phyloP scores from a whole-genome alignment of 2,113 vertebrate genomes.

The Lasiurus borealis region DNA sequence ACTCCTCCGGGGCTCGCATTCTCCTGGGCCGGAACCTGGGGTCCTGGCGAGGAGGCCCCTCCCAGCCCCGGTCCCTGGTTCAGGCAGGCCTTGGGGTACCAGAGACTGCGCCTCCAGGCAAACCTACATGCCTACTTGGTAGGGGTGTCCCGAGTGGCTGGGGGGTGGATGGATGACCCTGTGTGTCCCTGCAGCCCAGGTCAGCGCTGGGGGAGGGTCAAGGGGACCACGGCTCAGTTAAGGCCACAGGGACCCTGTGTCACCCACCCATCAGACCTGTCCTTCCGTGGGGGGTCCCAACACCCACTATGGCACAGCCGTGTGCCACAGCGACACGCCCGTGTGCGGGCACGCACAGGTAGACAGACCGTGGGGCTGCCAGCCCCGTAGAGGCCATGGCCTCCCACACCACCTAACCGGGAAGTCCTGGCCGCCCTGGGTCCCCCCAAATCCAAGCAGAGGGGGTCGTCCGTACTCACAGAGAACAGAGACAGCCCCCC shows the following conservation, averaged over 20 bases:
- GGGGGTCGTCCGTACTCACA: neutral
- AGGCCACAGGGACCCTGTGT: rapidly evolving
- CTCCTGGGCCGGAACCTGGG: too few relatives aligned
- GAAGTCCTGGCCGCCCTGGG: rapidly evolving
- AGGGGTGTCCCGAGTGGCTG: rapidly evolving
- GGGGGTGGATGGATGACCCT: rapidly evolving
- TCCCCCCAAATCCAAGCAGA: neutral
- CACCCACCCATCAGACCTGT: rapidly evolving
- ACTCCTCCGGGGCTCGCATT: neutral
- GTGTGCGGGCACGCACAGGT: rapidly evolving
- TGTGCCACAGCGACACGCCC: neutral
- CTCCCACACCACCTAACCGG: rapidly evolving
- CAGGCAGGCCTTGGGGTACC: too few relatives aligned
- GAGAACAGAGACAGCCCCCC: neutral
- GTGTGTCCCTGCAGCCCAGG: rapidly evolving
- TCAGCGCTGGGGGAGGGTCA: too few relatives aligned
- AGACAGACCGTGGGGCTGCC: neutral
- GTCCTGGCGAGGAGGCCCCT: neutral
- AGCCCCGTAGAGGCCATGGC: rapidly evolving
- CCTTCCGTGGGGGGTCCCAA: neutral
- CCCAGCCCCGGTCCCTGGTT: too few relatives aligned
- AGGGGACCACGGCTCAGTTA: rapidly evolving
- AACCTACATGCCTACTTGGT: neutral
- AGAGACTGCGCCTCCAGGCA: too few relatives aligned
- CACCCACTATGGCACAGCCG: rapidly evolving